Base-by-base conservation (phyloP, 2,113 vertebrate genomes). In the Nematolebias whitei region DNA sequence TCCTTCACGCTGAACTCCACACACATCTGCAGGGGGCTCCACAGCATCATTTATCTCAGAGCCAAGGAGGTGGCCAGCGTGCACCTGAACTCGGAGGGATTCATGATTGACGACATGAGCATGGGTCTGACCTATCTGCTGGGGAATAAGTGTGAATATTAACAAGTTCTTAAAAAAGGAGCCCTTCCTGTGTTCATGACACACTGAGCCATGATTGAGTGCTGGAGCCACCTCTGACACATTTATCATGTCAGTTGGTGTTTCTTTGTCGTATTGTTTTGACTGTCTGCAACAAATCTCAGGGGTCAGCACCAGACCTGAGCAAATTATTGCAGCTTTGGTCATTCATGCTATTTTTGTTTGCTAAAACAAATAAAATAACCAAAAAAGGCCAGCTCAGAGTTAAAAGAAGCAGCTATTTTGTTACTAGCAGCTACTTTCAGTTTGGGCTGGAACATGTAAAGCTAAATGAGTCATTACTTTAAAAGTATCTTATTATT, bases 101-200 rank as follows among this genome's bases (percentile, higher is more conserved):
- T 87, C 24, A 67, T 12, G 29, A 16, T 87, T 0, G 51, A 2
- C 1, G 52, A 24, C 0, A 9, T 61, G 39, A 74, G 49, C 1
- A 16, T 86, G 52, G 87, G 79, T 24, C 63, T 90, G 38, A 80
- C 6, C 75, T 86, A 68, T 26, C 55, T 83, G 70, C 74, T 85
- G 52, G 82, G 79, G 0, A 40, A 26, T 0, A 49, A 1, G 1
- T 87, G 84, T 64, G 16, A 53, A 0, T 65, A 1, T 9, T 82
- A 47, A 75, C 1, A 48, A 67, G 48, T 16, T 22, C 49, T 22
- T 20, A 38, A 57, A 44, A 12, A 38, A 38, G 51, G n/a, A n/a
- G 41, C 9, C 49, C 44, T 10, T 26, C 15, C 56, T 48, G 19
- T 53, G 63, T 47, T 35, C 77, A 64, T 51, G 41, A 71, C 56